Conservation (phyloP, 2,113 vertebrate genomes). For the Cisticola juncidis region DNA sequence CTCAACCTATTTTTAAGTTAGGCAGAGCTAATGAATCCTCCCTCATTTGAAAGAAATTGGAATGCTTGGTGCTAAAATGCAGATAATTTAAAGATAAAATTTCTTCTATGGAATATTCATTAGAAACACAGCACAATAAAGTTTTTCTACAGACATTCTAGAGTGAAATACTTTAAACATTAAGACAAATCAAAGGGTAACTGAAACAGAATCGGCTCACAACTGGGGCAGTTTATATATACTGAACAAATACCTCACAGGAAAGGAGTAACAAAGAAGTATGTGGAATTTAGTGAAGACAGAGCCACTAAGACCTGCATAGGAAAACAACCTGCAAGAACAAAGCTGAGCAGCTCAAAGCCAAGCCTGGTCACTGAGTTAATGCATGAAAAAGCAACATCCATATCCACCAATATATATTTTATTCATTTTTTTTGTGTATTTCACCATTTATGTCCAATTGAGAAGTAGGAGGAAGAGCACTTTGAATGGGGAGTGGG, state of each 20-base stretch:
- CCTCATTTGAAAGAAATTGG: neutral
- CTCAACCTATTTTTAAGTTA: neutral
- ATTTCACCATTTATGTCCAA: neutral
- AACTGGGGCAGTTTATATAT: neutral
- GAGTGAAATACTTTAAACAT: neutral
- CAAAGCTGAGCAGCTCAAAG: neutral
- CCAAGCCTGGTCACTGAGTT: neutral
- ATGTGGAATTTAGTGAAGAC: neutral
- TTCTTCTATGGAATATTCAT: neutral
- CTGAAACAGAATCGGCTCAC: neutral
- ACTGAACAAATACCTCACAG: neutral
- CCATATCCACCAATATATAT: accelerated
- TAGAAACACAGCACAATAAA: too few relatives aligned
- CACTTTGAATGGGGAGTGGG: too few relatives aligned
- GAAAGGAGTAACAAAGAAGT: neutral
- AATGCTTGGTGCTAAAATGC: neutral
- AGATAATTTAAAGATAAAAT: neutral
- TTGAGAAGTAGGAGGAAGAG: neutral
- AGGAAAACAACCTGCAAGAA: neutral
- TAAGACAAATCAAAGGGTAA: neutral
- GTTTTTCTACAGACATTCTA: neutral
- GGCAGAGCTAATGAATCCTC: neutral
- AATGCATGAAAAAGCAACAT: neutral
- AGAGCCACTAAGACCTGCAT: neutral
- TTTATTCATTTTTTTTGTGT: neutral